Conservation (phyloP, 2,113 vertebrate genomes). For the Rhinopomastus cyanomelas region DNA sequence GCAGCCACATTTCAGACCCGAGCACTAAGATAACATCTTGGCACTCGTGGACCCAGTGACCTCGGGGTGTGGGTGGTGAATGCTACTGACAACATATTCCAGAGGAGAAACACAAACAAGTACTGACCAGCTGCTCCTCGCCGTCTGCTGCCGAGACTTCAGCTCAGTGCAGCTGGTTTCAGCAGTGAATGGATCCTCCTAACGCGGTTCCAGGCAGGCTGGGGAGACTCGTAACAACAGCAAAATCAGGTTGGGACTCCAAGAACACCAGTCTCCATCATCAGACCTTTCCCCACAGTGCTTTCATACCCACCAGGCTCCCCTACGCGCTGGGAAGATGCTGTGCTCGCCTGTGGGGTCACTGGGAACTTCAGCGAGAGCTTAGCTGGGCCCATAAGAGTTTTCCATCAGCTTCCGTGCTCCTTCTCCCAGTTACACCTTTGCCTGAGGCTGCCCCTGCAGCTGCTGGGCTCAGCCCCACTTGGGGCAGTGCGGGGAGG, state of each 20-base stretch:
- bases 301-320: fast-evolving
- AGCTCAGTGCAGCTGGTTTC: not conserved
- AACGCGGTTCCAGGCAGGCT: not conserved
- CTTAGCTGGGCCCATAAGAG: fast-evolving
- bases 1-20: not conserved
- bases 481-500: fast-evolving
- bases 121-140: fast-evolving
- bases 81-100: fast-evolving
- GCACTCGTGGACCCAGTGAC: not conserved
- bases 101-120: not conserved
- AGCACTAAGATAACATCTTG: not conserved
- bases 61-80: fast-evolving
- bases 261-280: not conserved
- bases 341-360: not conserved
- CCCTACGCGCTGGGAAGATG: not conserved
- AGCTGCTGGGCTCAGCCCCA: fast-evolving
- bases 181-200: not conserved
- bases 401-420: not conserved
- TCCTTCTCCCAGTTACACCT: fast-evolving
- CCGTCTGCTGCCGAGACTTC: not conserved
- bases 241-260: not conserved
- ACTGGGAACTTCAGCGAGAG: fast-evolving
- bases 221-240: not conserved
- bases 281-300: fast-evolving
- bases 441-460: not conserved